Percentiles rank a stretch among this genome's conserved stretches.
phyloP scores from a whole-genome alignment of 2,113 vertebrate species.

The Benitochromis conjunctus region DNA sequence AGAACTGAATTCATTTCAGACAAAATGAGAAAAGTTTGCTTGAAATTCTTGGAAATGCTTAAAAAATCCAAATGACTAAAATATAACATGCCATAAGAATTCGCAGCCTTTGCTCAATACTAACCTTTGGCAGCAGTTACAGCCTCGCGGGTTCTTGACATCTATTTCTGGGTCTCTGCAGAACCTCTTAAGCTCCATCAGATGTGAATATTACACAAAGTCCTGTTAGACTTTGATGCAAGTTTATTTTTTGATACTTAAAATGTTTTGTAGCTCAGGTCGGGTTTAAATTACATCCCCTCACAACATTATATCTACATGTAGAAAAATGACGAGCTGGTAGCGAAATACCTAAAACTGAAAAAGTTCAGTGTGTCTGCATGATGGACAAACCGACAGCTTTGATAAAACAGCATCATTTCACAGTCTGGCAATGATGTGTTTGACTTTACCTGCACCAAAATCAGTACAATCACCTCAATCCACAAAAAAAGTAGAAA shows the following conservation, averaged over 20 bases:
- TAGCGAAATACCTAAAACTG: not conserved
- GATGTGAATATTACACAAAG: not conserved
- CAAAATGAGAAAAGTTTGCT: not conserved
- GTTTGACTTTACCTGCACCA: not conserved
- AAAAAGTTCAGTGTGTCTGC: not conserved
- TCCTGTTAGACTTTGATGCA: not conserved
- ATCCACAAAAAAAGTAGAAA: not conserved
- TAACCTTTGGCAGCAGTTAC: not conserved
- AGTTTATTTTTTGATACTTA: not conserved
- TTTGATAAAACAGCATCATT: not conserved
- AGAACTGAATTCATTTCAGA: not conserved
- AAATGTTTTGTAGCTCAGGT: not conserved
- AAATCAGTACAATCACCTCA: not conserved
- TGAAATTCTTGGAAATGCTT: not conserved
- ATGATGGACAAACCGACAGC: not conserved
- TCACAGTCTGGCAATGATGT: not conserved
- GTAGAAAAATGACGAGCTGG: not conserved
- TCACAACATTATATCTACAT: not conserved
- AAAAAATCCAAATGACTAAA: not conserved
- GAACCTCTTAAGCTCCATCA: not conserved
- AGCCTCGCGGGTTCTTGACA: not conserved
- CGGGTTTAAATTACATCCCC: not conserved
- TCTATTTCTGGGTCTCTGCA: not conserved
- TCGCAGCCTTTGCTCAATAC: not conserved
- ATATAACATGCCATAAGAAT: not conserved